Base-by-base conservation (phyloP, 2,113 vertebrate genomes). In the Pterocles burchelli region DNA sequence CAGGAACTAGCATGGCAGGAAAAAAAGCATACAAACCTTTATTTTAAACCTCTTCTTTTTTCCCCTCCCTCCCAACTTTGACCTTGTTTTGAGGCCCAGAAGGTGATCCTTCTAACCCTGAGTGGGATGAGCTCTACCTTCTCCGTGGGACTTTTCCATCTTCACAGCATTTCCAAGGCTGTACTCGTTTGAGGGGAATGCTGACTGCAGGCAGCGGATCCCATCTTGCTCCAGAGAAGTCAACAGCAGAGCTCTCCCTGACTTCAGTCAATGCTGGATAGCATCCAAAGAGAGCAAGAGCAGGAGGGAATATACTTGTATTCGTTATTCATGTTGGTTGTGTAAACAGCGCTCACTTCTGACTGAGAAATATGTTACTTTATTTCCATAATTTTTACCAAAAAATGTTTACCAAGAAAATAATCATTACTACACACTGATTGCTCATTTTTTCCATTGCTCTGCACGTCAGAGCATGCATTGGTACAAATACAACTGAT, bases 231-330 rank as follows among this genome's bases (percentile, higher is more conserved):
- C 85, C 82, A 34, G 45, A 90, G 62, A 71, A 96, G 75, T 86
- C 92, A 91, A 73, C 85, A 77, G 75, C 85, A 83, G 72, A 96
- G 65, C 79, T 84, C 76, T 48, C 76, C 80, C 80, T 86, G 88
- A 93, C 52, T 96, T 94, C 90, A 78, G 73, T 95, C 93, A 75
- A 29, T 78, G 68, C 92, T 96, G 93, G 93, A 92, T 34, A 70
- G 52, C 33, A 63, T 94, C 95, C 96, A 96, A 93, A 68, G 89
- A 92, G 89, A 94, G 93, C 58, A 79, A 94, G 84, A 77, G 84
- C 93, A 94, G 89, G 80, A 94, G 91, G 93, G 84, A 93, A 96
- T 91, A 91, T 78, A 72, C 66, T 94, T 95, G 68, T 95, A 95
- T 94, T 88, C 76, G 54, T 97, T 95, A 90, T 88, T 96, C 82